Conservation (phyloP, 2,113 vertebrate species). For the Podarcis raffonei region DNA sequence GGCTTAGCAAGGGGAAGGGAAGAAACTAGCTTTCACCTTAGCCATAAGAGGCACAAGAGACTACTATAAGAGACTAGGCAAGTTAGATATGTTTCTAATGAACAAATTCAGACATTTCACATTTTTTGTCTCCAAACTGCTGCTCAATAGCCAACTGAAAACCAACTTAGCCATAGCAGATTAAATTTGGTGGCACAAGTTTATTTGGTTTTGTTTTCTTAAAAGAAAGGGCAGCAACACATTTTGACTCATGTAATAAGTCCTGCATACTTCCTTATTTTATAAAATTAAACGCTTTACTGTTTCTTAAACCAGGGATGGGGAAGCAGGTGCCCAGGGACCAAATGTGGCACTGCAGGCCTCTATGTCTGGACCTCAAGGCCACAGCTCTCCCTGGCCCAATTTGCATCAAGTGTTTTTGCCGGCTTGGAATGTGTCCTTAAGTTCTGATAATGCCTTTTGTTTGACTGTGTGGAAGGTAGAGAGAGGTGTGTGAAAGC, state of each 20-base stretch:
- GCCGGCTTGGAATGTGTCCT: too few relatives aligned
- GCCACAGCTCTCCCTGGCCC: too few relatives aligned
- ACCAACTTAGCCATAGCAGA: not conserved
- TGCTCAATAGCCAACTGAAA: not conserved
- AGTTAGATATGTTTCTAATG: not conserved
- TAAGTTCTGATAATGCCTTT: too few relatives aligned
- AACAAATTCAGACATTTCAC: not conserved
- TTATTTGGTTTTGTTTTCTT: not conserved
- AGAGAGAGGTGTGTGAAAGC: too few relatives aligned
- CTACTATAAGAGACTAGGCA: not conserved
- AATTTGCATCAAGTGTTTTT: too few relatives aligned
- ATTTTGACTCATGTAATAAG: not conserved
- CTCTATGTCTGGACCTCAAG: too few relatives aligned
- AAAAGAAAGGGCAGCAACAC: not conserved
- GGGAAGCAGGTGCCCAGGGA: too few relatives aligned
- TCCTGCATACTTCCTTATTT: not conserved
- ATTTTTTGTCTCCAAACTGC: not conserved
- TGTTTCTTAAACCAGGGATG: not conserved
- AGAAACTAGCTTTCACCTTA: not conserved
- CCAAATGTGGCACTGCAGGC: too few relatives aligned
- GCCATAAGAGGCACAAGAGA: not conserved
- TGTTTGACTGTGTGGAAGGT: too few relatives aligned
- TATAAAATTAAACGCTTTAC: not conserved
- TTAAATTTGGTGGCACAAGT: not conserved
- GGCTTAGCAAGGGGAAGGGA: not conserved